Base-by-base conservation (phyloP, 2,113 vertebrate genomes). In the Oreochromis spilurus region DNA sequence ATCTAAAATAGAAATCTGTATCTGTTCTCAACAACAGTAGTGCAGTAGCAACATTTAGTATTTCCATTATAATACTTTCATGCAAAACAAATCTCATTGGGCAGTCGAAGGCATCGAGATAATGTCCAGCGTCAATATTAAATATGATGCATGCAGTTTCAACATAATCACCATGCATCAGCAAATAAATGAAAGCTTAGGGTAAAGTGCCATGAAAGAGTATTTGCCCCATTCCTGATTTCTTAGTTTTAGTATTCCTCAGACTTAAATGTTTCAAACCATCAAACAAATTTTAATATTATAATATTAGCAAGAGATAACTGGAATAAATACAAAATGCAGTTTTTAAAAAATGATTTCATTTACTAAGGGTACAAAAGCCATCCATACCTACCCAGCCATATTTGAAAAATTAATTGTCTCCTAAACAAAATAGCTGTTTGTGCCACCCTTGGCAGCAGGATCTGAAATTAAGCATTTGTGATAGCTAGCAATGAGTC, bases 81-180 rank as follows among this genome's bases (percentile, higher is more conserved):
- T 93, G 92, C 94, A 94, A 93, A 87, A 78, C 86, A 89, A 94
- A 94, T 94, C 92, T 94, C 89, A 86, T 85, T 38, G 75, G 92
- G 91, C 91, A 88, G 72, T 88, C 55, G 57, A 90, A 95, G 92
- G 91, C 89, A 91, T 95, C 38, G 11, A 84, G 43, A 89, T 87
- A 21, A 86, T 77, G 52, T 91, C 34, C 53, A 67, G 52, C 21
- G 43, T 89, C 31, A 84, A 81, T 83, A 81, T 89, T 48, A 79
- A 85, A 84, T 53, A 90, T 62, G 52, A 85, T n/a, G 48, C 93
- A 89, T 92, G 92, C 93, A 89, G 29, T 79, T 88, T 78, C 36
- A 89, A 88, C 81, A 86, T 60, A 87, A 82, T 82, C 57, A 58
- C 45, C 93, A 93, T 94, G 89, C 55, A 80, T 54, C 4, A 50